Percentiles rank a stretch among this genome's conserved stretches.
These are phyloP conservation scores for Valencia hispanica DNA, from an alignment of 2,797 vertebrate genomes.

Conservation along the genomic window DNA sequence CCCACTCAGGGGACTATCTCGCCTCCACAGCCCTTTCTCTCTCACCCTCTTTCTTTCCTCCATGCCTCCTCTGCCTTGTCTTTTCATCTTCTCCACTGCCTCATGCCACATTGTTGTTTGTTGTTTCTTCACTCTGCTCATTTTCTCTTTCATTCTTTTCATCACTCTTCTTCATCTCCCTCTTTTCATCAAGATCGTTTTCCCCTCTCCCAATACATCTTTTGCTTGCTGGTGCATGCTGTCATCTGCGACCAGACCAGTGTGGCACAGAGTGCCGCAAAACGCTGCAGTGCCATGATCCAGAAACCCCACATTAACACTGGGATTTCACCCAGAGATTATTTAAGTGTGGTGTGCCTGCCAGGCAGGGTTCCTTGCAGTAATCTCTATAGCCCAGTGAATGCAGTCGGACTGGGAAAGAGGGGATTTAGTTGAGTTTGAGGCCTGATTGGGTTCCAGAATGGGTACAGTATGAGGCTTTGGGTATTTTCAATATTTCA, in stretches of 20 bases:
- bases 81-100: constrained; percentile 58
- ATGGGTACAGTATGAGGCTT: constrained; percentile 71
- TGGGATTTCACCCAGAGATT: constrained; percentile 81
- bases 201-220: constrained; percentile 38
- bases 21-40: constrained; percentile 65
- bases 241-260: constrained; percentile 66
- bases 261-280: constrained; percentile 53
- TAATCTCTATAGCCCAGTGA: constrained; percentile 76
- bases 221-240: constrained; percentile 58
- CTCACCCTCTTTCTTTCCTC: constrained; percentile 59
- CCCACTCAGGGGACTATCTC: constrained; percentile 74
- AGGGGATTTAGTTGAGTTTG: constrained; percentile 75
- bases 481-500: constrained; percentile 77
- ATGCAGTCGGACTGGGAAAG: constrained; percentile 75
- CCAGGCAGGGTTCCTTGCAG: constrained; percentile 76
- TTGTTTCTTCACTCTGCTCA: constrained; percentile 41
- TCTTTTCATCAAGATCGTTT: constrained; percentile 50
- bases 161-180: constrained; percentile 35
- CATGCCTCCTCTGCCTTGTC: constrained; percentile 49
- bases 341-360: constrained; percentile 81
- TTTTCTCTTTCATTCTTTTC: constrained; percentile 22
- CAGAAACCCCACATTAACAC: constrained; percentile 79
- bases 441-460: constrained; percentile 76
- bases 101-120: constrained; percentile 56
- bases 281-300: constrained; percentile 71